Conservation (phyloP, 2,797 vertebrate genomes). For the Myotis vivesi region DNA sequence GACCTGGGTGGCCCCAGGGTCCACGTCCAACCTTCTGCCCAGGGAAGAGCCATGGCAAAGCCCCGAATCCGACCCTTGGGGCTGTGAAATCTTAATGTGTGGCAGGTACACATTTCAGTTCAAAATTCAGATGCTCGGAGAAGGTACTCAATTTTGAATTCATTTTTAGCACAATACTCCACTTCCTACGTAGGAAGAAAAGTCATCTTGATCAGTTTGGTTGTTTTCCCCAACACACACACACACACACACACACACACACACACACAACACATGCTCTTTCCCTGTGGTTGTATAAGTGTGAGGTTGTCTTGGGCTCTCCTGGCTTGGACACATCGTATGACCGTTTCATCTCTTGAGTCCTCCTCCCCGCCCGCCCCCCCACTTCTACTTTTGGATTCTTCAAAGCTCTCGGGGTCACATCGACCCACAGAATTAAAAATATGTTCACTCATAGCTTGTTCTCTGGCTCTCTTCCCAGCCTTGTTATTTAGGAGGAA, state of each 20-base stretch:
- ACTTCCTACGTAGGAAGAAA: neutral
- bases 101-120: neutral
- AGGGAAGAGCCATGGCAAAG: neutral
- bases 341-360: neutral
- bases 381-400: neutral
- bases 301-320: neutral
- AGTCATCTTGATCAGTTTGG: neutral
- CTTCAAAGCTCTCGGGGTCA: neutral
- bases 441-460: neutral
- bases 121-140: neutral
- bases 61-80: neutral
- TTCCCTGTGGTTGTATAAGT: neutral
- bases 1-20: neutral
- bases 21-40: neutral
- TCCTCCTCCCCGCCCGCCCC: neutral
- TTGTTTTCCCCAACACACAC: neutral
- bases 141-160: neutral
- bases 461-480: neutral
- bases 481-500: neutral
- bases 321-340: neutral
- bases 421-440: neutral
- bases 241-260: no score
- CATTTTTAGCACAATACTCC: neutral
- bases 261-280: no score
- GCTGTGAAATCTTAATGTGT: neutral